phyloP scores from a whole-genome alignment of 2,888 invertebrate genomes.

The Nephrocerus scutellatus region DNA sequence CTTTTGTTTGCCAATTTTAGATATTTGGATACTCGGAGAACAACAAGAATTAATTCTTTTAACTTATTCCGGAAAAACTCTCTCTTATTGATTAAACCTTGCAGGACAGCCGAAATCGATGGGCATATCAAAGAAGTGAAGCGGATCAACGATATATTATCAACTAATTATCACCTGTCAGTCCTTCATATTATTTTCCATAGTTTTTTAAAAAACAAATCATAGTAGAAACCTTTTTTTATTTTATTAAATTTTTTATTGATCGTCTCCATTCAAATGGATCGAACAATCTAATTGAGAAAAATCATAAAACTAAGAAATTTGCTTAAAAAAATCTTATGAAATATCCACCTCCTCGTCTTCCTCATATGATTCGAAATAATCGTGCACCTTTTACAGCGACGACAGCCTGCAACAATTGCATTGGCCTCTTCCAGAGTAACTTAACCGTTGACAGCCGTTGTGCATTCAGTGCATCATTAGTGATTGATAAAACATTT shows the following conservation, averaged over 20 bases:
- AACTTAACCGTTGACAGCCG: too few relatives aligned
- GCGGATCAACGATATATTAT: slow-evolving; percentile 57
- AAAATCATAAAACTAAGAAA: slow-evolving; percentile 34
- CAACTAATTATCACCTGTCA: too few relatives aligned
- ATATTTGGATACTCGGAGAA: too few relatives aligned
- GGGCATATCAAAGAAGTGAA: slow-evolving; percentile 61
- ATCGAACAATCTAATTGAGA: slow-evolving; percentile 33
- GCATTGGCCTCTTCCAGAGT: slow-evolving; percentile 16
- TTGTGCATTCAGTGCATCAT: too few relatives aligned
- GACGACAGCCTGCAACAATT: slow-evolving; percentile 24
- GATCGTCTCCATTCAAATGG: slow-evolving; percentile 30
- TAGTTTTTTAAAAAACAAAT: too few relatives aligned
- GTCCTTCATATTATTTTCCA: too few relatives aligned
- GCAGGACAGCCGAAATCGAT: slow-evolving; percentile 52
- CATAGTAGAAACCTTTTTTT: too few relatives aligned
- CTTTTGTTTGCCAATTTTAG: too few relatives aligned
- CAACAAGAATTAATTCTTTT: too few relatives aligned
- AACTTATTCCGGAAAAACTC: too few relatives aligned
- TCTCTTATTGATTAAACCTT: slow-evolving; percentile 26
- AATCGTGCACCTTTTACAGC: slow-evolving; percentile 27
- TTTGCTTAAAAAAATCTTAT: slow-evolving; percentile 41
- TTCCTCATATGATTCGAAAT: too few relatives aligned
- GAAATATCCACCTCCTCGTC: too few relatives aligned
- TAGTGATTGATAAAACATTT: slow-evolving; percentile 81
- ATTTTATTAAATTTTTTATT: slow-evolving; percentile 34